phyloP scores from a whole-genome alignment of 2,113 vertebrate genomes.

The Ceyx margarethae region DNA sequence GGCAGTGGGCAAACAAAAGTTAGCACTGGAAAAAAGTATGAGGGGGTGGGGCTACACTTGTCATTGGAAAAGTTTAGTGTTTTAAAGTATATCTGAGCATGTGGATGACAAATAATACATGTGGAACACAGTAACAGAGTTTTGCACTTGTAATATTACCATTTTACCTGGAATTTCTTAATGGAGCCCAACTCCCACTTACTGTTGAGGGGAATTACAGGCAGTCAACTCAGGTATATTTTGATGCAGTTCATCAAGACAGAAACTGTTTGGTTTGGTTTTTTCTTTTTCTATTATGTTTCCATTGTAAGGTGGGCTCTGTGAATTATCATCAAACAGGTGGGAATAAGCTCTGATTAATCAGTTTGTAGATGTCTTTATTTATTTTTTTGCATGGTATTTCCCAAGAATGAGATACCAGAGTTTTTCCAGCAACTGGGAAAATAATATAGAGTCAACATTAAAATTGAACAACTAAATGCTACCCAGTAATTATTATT shows the following conservation, averaged over 20 bases:
- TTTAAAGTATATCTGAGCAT: neutral
- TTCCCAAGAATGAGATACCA: neutral
- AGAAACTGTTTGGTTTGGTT: neutral
- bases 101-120: too few species aligned
- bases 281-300: neutral
- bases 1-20: neutral
- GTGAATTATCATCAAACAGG: neutral
- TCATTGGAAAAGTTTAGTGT: neutral
- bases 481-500: neutral
- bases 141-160: neutral
- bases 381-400: neutral
- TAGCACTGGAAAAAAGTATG: neutral
- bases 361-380: neutral
- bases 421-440: neutral
- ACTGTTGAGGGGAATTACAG: neutral
- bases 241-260: neutral
- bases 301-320: neutral
- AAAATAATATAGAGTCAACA: neutral
- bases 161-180: neutral
- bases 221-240: neutral
- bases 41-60: neutral
- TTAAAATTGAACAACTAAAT: neutral
- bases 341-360: neutral
- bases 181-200: neutral
- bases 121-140: neutral